Conservation (phyloP, 2,888 invertebrate genomes). For the Drosophila recens region DNA sequence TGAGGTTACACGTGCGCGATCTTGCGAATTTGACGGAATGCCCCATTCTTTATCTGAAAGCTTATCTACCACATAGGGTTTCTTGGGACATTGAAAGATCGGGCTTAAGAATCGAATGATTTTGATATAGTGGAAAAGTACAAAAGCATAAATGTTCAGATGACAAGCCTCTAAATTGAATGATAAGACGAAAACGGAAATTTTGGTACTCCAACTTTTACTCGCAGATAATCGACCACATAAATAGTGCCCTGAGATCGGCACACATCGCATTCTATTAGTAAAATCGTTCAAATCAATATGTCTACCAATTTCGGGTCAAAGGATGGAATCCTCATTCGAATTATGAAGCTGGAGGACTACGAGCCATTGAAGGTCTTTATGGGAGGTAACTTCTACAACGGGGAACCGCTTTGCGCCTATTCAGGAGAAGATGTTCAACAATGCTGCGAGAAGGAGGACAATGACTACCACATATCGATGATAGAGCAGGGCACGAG, state of each 20-base stretch:
- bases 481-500: constrained; percentile 55
- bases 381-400: constrained; percentile 48
- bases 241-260: constrained; percentile 14
- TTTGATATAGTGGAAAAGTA: neutral
- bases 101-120: neutral
- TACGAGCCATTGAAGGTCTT: constrained; percentile 41
- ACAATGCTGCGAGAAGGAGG: constrained; percentile 35
- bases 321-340: constrained; percentile 43
- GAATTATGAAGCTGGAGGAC: constrained; percentile 45
- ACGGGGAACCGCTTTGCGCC: constrained; percentile 41
- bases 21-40: no score
- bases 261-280: neutral
- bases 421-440: constrained; percentile 38
- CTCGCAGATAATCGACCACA: constrained; percentile 8
- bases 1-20: no score
- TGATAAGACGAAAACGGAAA: neutral
- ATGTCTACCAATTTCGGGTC: constrained; percentile 40
- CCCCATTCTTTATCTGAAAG: no score
- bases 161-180: neutral
- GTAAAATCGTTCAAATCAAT: neutral
- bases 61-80: no score
- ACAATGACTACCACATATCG: constrained; percentile 43
- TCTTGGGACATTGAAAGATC: neutral
- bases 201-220: neutral
- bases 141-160: neutral